Conservation (phyloP, 2,797 vertebrate genomes). For the Meda fulgida region DNA sequence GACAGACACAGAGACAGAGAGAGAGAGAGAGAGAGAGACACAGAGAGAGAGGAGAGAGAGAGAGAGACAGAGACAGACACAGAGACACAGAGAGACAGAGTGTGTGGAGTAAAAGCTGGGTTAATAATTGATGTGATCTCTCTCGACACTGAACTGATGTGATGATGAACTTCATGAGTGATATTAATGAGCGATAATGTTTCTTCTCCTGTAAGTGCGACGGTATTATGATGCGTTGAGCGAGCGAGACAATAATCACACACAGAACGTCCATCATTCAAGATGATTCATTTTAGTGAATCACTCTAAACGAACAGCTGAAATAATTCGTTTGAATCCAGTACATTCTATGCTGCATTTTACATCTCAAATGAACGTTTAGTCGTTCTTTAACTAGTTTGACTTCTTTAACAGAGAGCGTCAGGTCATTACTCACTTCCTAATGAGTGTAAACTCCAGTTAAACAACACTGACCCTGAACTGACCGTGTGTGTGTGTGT, state of each 20-base stretch:
- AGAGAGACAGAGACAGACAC: conserved; percentile 45
- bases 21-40: conserved; percentile 52
- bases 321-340: not conserved
- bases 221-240: not conserved
- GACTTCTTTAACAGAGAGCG: not conserved
- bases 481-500: not conserved
- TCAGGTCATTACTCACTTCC: not conserved
- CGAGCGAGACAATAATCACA: not conserved
- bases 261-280: not conserved
- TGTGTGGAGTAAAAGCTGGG: conserved; percentile 1
- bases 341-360: not conserved
- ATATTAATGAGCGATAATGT: not conserved
- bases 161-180: too few relatives aligned
- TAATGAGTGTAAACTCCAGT: not conserved
- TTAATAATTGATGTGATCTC: conserved; percentile 25
- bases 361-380: not conserved
- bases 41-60: not conserved
- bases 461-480: not conserved
- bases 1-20: conserved; percentile 46
- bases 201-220: not conserved
- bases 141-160: not conserved
- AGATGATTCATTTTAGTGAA: not conserved
- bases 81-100: too few relatives aligned
- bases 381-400: too few relatives aligned
- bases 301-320: not conserved